phyloP scores from a whole-genome alignment of 2,797 vertebrate genomes.

The Mastacembelus armatus region DNA sequence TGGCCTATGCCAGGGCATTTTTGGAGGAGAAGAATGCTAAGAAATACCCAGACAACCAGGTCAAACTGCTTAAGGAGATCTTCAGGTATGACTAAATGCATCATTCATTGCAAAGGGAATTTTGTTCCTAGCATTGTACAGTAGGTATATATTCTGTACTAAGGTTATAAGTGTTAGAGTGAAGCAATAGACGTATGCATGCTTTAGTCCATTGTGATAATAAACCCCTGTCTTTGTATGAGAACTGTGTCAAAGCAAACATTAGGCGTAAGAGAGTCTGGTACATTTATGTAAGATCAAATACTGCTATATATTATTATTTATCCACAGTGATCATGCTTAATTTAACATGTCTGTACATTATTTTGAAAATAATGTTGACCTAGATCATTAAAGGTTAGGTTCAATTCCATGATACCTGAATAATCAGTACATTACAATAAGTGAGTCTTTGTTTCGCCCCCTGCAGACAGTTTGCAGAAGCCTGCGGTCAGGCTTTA shows the following conservation, averaged over 20 bases:
- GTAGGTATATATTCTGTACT: background rate
- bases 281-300: background rate
- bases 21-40: slow-evolving; percentile 97
- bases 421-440: background rate
- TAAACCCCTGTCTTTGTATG: too few relatives aligned
- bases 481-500: slow-evolving; percentile 94
- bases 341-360: too few relatives aligned
- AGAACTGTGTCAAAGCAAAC: background rate
- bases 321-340: too few relatives aligned
- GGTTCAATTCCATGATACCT: background rate
- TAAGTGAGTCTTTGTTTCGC: background rate
- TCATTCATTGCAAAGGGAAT: background rate
- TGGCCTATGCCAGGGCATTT: slow-evolving; percentile 98
- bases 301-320: accelerated
- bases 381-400: background rate
- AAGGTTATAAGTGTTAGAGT: background rate
- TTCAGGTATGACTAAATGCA: slow-evolving; percentile 88
- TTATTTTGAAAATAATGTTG: background rate
- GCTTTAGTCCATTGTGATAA: too few relatives aligned
- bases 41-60: slow-evolving; percentile 98
- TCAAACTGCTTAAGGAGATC: slow-evolving; percentile 96
- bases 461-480: slow-evolving; percentile 92
- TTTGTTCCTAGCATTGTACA: background rate
- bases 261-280: background rate
- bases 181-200: background rate